Evolutionary conservation across 2,113 vertebrate species (phyloP).

Genomic region (Chamaea fasciata): DNA sequence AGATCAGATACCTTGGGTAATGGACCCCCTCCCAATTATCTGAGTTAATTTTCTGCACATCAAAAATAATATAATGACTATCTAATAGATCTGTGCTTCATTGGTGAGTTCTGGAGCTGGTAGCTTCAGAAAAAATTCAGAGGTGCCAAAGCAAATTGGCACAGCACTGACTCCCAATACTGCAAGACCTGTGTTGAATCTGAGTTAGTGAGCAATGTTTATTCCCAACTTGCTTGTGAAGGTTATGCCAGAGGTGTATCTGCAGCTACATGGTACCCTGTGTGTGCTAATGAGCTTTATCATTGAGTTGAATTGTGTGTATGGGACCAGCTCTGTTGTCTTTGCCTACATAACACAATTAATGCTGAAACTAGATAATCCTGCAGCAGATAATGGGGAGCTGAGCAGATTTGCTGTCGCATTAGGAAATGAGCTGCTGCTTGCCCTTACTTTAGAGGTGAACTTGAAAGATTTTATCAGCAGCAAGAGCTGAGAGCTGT

Average conservation of each 20-base stretch:
- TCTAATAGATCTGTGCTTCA: neutral
- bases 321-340: slow-evolving; percentile 1
- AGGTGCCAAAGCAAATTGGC: neutral
- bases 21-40: neutral
- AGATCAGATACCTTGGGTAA: neutral
- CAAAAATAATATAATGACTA: neutral
- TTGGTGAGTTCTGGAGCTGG: neutral
- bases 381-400: slow-evolving; percentile 11
- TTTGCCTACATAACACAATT: slow-evolving; percentile 17
- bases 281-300: neutral
- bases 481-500: neutral
- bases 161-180: neutral
- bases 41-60: neutral
- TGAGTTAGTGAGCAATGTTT: neutral
- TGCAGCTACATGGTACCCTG: neutral
- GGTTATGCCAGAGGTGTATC: neutral
- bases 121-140: neutral
- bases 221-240: neutral
- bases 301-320: neutral
- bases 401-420: slow-evolving; percentile 39
- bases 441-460: slow-evolving; percentile 32
- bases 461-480: slow-evolving; percentile 25
- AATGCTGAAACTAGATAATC: slow-evolving; percentile 34
- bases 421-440: slow-evolving; percentile 30
- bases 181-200: neutral